These are phyloP conservation scores for Palythoa grandis DNA, from an alignment of 92 coral and sea anemone species.

Conservation along the genomic window DNA sequence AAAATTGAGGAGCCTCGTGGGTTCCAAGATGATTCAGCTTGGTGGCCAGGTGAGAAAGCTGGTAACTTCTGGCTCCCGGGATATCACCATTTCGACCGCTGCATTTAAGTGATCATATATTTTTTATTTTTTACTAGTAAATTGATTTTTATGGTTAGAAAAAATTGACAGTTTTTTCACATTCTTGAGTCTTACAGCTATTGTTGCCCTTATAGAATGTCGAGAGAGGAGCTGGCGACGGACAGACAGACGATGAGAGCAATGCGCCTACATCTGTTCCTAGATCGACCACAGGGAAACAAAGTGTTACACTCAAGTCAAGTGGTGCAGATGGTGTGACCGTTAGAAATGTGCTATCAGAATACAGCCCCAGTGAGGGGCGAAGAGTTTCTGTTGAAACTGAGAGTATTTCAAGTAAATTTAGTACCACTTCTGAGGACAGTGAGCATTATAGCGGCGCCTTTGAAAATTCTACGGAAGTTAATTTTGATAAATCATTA, in stretches of 20 bases:
- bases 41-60: no score
- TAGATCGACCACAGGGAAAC: neutral
- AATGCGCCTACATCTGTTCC: neutral
- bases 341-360: neutral
- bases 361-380: neutral
- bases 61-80: no score
- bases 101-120: no score
- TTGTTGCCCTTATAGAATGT: neutral
- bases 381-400: slow-evolving; percentile 3
- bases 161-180: neutral
- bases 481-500: neutral
- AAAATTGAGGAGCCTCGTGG: no score
- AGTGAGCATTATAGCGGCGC: neutral
- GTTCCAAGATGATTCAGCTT: no score
- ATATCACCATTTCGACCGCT: no score
- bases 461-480: neutral
- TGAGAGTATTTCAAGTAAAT: neutral
- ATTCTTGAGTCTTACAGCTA: neutral
- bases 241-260: slow-evolving; percentile 39
- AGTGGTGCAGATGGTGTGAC: neutral
- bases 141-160: no score
- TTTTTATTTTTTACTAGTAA: no score
- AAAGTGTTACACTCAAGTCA: neutral
- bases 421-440: neutral
- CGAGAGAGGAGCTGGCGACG: slow-evolving; percentile 39